Evolutionary conservation across 1,140 invertebrate genomes (phyloP).

Genomic region (Diachasmimorpha longicaudata): DNA sequence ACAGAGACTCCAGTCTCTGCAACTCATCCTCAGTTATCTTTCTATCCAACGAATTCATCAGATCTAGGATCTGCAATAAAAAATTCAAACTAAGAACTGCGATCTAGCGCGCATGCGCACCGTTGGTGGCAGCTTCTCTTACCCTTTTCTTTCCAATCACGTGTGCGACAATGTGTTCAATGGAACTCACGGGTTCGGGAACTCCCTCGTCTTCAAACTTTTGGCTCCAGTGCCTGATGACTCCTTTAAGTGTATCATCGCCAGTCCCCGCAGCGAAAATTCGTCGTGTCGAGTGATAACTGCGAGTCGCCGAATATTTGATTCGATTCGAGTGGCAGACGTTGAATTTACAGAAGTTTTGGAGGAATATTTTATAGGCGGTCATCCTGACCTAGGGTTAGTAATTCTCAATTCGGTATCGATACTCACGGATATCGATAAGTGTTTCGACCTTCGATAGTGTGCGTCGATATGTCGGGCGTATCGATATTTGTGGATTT

Average conservation of each 20-base stretch:
- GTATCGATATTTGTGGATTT: too few relatives aligned
- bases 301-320: neutral
- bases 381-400: neutral
- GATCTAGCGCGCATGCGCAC: neutral
- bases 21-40: conserved; percentile 39
- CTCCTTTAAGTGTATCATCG: neutral
- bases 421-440: too few relatives aligned
- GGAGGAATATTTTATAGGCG: neutral
- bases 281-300: neutral
- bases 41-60: conserved; percentile 36
- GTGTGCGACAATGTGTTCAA: conserved; percentile 55
- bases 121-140: conserved; percentile 13
- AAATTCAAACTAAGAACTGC: neutral
- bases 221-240: conserved; percentile 41
- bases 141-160: conserved; percentile 52
- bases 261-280: neutral
- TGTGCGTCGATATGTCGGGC: too few relatives aligned
- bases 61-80: conserved; percentile 42
- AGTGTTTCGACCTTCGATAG: too few relatives aligned
- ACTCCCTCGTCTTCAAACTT: conserved; percentile 49
- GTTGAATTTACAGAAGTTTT: neutral
- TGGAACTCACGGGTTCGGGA: conserved; percentile 54
- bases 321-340: neutral
- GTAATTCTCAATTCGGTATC: too few relatives aligned
- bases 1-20: conserved; percentile 44